Percentiles rank a stretch among this genome's conserved stretches.
Conservation (phyloP, 30 jellyfish, hydroid and myxozoan genomes). For the Hydra vulgaris region DNA sequence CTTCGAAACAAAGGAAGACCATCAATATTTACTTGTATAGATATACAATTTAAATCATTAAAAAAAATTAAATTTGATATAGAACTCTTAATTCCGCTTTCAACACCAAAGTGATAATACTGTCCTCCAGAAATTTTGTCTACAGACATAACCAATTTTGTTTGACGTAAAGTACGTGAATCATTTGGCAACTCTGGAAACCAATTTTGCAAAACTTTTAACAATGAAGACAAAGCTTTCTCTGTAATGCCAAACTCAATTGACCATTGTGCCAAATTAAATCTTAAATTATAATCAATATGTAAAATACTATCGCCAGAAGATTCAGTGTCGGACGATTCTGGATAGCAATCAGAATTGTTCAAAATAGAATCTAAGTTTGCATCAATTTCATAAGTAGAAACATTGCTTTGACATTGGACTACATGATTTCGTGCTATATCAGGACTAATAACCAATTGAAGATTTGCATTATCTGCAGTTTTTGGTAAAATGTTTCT, state of each 20-base stretch:
- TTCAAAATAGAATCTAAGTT: not conserved
- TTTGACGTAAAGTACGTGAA: not conserved
- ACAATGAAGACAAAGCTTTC: not conserved
- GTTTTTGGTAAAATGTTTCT: not conserved
- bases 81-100: not conserved
- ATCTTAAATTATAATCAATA: not conserved
- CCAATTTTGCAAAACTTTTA: not conserved
- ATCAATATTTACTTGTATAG: not conserved
- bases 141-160: not conserved
- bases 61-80: not conserved
- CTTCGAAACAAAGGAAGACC: not conserved
- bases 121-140: not conserved
- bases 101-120: not conserved
- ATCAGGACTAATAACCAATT: not conserved
- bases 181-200: not conserved
- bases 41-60: not conserved
- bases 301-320: not conserved
- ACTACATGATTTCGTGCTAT: not conserved
- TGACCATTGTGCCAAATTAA: not conserved
- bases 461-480: not conserved
- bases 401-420: not conserved
- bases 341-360: not conserved
- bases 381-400: not conserved
- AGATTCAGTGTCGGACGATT: not conserved
- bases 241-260: not conserved